Conservation (phyloP, 2,797 vertebrate genomes). For the Ptychobarbus kaznakovi region DNA sequence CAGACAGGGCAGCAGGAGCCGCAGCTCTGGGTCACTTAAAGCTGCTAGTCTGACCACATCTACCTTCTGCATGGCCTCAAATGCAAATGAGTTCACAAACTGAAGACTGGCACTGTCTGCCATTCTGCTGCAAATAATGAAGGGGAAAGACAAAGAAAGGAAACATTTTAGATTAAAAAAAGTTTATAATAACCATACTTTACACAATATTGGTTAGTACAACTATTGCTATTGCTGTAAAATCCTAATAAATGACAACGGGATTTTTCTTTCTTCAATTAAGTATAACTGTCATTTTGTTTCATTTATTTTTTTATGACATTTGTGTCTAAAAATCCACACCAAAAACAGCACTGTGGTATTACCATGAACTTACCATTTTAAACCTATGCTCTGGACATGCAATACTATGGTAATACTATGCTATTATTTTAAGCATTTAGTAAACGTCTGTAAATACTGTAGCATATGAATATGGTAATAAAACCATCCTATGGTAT, state of each 20-base stretch:
- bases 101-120: conserved; percentile 86
- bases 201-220: not conserved
- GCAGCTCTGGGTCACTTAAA: conserved; percentile 91
- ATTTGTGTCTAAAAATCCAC: not conserved
- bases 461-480: not conserved
- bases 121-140: conserved; percentile 72
- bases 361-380: not conserved
- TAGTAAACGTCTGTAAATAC: not conserved
- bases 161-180: not conserved
- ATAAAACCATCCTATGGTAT: not conserved
- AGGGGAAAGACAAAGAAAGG: not conserved
- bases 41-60: conserved; percentile 91
- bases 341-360: not conserved
- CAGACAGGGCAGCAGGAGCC: conserved; percentile 93
- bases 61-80: conserved; percentile 99
- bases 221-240: not conserved
- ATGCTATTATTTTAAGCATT: not conserved
- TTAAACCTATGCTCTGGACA: not conserved
- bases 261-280: not conserved
- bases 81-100: conserved; percentile 93
- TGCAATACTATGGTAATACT: not conserved
- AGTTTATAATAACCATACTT: not conserved
- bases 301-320: not conserved
- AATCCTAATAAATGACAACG: not conserved
- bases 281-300: not conserved